Percentiles rank a stretch among this genome's conserved stretches.
Evolutionary conservation across 2,113 vertebrate species (phyloP).

Genomic region (Rhinoderma darwinii): DNA sequence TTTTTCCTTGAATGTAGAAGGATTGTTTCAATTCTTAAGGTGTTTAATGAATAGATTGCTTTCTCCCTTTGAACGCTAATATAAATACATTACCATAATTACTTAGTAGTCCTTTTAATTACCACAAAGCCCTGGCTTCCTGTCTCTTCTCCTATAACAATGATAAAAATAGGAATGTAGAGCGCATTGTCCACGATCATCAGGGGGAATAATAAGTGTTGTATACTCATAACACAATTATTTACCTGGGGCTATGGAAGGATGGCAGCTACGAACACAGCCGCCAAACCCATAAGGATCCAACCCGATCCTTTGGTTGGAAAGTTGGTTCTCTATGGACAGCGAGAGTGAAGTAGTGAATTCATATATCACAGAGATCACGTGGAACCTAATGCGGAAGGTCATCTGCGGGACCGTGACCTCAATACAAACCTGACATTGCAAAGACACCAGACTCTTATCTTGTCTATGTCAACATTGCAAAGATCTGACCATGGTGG

Average conservation of each 20-base stretch:
- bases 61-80: not conserved
- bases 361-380: not conserved
- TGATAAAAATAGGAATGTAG: not conserved
- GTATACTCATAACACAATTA: not conserved
- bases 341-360: not conserved
- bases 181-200: not conserved
- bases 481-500: not conserved
- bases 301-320: not conserved
- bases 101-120: not conserved
- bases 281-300: not conserved
- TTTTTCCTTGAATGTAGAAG: not conserved
- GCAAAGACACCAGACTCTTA: not conserved
- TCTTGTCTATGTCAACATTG: not conserved
- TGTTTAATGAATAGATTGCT: not conserved
- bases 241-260: not conserved
- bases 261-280: not conserved
- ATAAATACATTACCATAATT: not conserved
- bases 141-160: not conserved
- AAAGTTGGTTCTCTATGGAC: not conserved
- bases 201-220: not conserved
- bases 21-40: not conserved
- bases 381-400: not conserved
- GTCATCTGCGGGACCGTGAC: not conserved
- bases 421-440: not conserved
- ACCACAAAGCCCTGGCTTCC: not conserved